phyloP scores from a whole-genome alignment of 2,888 invertebrate species.

The Panzeria rudis region DNA sequence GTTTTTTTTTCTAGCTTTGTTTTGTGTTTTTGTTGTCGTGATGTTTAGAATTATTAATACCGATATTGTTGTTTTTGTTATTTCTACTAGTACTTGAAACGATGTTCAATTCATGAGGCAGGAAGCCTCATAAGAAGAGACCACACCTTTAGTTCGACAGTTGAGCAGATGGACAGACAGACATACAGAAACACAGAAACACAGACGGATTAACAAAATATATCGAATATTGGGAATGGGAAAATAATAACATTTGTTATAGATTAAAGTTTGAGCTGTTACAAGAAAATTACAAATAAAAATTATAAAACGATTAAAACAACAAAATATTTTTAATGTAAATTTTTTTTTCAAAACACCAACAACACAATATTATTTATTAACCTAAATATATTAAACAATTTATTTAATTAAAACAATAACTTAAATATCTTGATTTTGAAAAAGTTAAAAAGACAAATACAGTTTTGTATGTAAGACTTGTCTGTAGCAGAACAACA shows the following conservation, averaged over 20 bases:
- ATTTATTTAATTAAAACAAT: slow-evolving; percentile 8
- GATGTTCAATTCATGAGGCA: slow-evolving; percentile 58
- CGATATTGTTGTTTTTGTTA: slow-evolving; percentile 12
- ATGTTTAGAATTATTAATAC: slow-evolving; percentile 66
- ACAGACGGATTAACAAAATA: slow-evolving; percentile 23
- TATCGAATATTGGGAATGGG: slow-evolving; percentile 61
- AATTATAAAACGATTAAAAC: slow-evolving; percentile 18
- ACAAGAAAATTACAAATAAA: slow-evolving; percentile 3
- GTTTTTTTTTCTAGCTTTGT: slow-evolving; percentile 4
- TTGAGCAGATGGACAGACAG: slow-evolving; percentile 19
- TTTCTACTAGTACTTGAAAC: slow-evolving; percentile 21
- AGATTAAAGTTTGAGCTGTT: slow-evolving; percentile 16
- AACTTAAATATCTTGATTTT: too few species aligned
- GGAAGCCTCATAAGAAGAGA: slow-evolving; percentile 69
- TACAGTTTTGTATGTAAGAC: not conserved
- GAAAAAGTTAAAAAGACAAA: too few species aligned
- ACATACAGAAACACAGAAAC: slow-evolving; percentile 5
- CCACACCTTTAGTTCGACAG: slow-evolving; percentile 67
- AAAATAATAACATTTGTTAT: slow-evolving; percentile 70
- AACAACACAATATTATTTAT: not conserved
- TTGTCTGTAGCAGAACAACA: not conserved
- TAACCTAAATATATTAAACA: too few species aligned
- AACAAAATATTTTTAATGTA: not conserved
- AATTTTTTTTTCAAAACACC: not conserved
- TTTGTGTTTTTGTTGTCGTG: slow-evolving; percentile 43